Evolutionary conservation across 2,888 invertebrate species (phyloP).

Genomic region (Cheilosia scutellata): DNA sequence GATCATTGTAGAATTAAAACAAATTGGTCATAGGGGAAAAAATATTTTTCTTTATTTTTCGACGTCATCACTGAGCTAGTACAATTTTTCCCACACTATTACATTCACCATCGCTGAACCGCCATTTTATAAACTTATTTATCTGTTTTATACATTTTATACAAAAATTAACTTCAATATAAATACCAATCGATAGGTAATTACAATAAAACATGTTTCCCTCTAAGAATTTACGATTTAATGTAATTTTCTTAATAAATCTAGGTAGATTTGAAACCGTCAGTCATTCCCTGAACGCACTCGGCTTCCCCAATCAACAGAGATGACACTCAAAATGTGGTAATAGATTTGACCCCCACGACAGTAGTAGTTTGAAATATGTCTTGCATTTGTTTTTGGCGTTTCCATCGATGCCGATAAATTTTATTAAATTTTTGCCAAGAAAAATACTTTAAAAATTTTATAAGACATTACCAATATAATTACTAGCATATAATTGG

Average conservation of each 20-base stretch:
- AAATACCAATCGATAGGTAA: too few species aligned
- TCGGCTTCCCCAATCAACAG: slow-evolving; percentile 34
- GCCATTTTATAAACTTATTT: slow-evolving; percentile 24
- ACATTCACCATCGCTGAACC: slow-evolving; percentile 1
- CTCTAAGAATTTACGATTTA: background rate
- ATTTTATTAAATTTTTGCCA: slow-evolving; percentile 54
- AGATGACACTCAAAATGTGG: slow-evolving; percentile 61
- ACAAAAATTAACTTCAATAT: background rate
- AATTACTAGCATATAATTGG: slow-evolving; percentile 35
- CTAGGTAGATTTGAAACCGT: background rate
- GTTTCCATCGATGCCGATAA: slow-evolving; percentile 76
- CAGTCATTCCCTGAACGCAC: slow-evolving; percentile 47
- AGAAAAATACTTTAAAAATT: slow-evolving; percentile 26
- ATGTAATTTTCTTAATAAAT: background rate
- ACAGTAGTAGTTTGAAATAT: slow-evolving; percentile 77
- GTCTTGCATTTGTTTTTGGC: slow-evolving; percentile 78
- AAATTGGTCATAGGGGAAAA: background rate
- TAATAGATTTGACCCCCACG: slow-evolving; percentile 54
- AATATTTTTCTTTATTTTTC: background rate
- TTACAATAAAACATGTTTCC: background rate
- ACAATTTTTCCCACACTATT: slow-evolving; percentile 36
- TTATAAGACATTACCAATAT: slow-evolving; percentile 29
- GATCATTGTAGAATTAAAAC: background rate
- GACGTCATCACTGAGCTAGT: slow-evolving; percentile 56
- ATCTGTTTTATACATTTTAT: background rate